Evolutionary conservation across 2,888 invertebrate genomes (phyloP).

Genomic region (Candidula unifasciata): DNA sequence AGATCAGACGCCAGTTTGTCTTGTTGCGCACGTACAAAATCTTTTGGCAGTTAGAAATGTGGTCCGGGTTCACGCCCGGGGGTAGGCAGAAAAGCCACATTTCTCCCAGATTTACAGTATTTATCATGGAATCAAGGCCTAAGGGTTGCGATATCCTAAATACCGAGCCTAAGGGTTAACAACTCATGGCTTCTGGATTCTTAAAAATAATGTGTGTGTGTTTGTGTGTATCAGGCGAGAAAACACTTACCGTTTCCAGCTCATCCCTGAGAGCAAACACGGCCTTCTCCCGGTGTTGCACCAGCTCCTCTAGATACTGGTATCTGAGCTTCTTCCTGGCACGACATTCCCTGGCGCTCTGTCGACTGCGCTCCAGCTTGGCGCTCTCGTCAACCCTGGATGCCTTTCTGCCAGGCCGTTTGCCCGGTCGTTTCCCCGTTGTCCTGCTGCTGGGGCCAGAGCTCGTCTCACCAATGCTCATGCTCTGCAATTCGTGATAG

Average conservation of each 20-base stretch:
- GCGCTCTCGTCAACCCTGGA: constrained; percentile 93
- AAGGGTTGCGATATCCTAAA: too few relatives aligned
- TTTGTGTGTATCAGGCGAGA: too few relatives aligned
- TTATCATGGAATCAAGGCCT: too few relatives aligned
- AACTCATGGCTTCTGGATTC: too few relatives aligned
- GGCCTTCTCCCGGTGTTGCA: constrained; percentile 93
- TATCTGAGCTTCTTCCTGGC: constrained; percentile 97
- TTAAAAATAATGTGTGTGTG: too few relatives aligned
- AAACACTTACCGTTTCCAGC: constrained; percentile 89
- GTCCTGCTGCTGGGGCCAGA: constrained; percentile 12
- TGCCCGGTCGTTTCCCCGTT: constrained; percentile 54
- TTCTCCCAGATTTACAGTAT: too few relatives aligned
- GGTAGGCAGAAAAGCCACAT: too few relatives aligned
- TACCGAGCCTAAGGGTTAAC: too few relatives aligned
- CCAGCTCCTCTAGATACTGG: constrained; percentile 96
- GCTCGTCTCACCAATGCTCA: constrained; percentile 42
- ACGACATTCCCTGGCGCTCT: constrained; percentile 97
- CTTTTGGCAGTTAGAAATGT: too few relatives aligned
- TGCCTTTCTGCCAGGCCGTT: constrained; percentile 87
- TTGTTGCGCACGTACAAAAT: too few relatives aligned
- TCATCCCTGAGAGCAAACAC: constrained; percentile 91
- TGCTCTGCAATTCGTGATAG: neutral
- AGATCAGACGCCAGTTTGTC: too few relatives aligned
- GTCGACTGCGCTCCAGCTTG: constrained; percentile 95
- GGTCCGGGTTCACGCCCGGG: too few relatives aligned